Base-by-base conservation (phyloP, 2,888 invertebrate species). In the Electrophaes corylata region DNA sequence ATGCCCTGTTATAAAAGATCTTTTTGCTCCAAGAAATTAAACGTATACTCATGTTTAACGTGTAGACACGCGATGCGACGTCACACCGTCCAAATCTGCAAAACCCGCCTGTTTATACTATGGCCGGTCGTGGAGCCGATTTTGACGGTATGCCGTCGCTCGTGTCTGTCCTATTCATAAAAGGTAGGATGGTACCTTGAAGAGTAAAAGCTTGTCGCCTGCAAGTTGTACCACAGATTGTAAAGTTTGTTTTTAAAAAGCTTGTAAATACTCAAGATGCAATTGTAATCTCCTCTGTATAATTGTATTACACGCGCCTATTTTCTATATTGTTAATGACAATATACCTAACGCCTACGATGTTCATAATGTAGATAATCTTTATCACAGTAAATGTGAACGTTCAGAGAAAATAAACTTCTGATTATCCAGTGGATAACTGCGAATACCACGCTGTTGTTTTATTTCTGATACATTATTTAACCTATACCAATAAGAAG, bases 351-450 rank as follows among this genome's bases (percentile, higher is more conserved):
- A 85, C 77, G 90, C 91, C 88, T 89, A 86, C 70, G 81, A 86
- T 87, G 88, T 89, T 89, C 88, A 86, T 84, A 78, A 79, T 81
- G 85, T 88, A 86, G 86, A 84, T 80, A n/a, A n/a, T n/a, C 26
- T 29, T 29, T 84, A 83, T 81, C 81, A 82, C 79, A 84, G 83
- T 86, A 84, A 83, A 86, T 88, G 86, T 85, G 82, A 84, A 83
- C 72, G 81, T 81, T 86, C 79, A 79, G 75, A 73, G 81, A 79
- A 83, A 86, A 86, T 89, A 88, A 89, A 88, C 78, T 79, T 77
- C 73, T 78, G 78, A 83, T 84, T 88, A 88, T 89, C 86, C 84
- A 71, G 67, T 84, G 88, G 89, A 88, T 90, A 86, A 86, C 73
- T 86, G 84, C 83, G 81, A 88, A 87, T 87, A 88, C 86, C 84